phyloP scores from a whole-genome alignment of 2,797 vertebrate genomes.

The Vespertilio murinus region DNA sequence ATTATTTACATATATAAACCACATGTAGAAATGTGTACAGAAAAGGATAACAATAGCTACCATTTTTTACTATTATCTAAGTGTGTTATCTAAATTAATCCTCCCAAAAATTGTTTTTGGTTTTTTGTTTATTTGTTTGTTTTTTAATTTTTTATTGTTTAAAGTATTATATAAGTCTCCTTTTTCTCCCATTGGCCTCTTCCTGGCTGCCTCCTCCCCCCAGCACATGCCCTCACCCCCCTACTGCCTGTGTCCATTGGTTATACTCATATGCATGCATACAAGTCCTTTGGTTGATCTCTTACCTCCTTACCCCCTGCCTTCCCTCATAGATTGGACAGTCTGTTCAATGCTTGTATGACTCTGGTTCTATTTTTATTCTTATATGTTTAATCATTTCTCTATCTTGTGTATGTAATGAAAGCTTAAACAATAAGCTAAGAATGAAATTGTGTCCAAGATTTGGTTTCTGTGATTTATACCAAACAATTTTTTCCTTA shows the following conservation, averaged over 20 bases:
- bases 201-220: too few species aligned
- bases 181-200: too few species aligned
- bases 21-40: background rate
- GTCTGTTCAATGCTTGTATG: too few species aligned
- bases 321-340: too few species aligned
- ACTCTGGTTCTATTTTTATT: too few species aligned
- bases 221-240: too few species aligned
- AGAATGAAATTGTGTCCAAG: slow-evolving; percentile 4
- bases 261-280: too few species aligned
- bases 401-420: background rate
- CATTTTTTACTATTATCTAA: background rate
- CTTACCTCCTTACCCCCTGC: too few species aligned
- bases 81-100: background rate
- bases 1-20: background rate
- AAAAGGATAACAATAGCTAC: background rate
- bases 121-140: background rate
- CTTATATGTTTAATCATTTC: background rate
- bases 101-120: background rate
- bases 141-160: too few species aligned
- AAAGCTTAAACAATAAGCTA: slow-evolving; percentile 13
- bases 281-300: too few species aligned
- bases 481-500: background rate
- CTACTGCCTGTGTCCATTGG: too few species aligned
- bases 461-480: background rate
- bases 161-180: too few species aligned